phyloP scores from a whole-genome alignment of 2,113 vertebrate species.

The Sialia sialis region DNA sequence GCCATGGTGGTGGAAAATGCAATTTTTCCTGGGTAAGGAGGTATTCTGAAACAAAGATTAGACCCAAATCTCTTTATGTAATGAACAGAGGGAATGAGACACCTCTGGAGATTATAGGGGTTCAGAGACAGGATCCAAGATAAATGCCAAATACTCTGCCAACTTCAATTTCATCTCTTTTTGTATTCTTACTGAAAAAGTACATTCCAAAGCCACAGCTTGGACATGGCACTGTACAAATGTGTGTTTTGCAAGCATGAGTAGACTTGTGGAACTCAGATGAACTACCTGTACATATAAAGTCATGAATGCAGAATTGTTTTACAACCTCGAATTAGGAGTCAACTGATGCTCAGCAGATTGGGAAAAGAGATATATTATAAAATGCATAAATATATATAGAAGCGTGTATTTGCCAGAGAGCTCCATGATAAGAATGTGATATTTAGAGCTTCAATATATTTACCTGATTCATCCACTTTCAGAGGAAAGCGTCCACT shows the following conservation, averaged over 20 bases:
- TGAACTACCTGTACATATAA: neutral
- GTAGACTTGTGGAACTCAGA: neutral
- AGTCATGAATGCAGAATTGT: neutral
- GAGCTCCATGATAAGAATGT: neutral
- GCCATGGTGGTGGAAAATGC: neutral
- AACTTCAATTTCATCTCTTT: neutral
- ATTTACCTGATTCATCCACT: slow-evolving; percentile 70
- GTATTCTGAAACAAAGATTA: neutral
- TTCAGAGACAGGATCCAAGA: neutral
- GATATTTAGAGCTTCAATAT: neutral
- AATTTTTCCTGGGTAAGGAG: neutral
- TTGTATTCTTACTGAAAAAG: neutral
- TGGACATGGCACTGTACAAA: neutral
- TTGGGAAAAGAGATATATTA: neutral
- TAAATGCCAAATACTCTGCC: neutral
- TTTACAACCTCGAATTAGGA: neutral
- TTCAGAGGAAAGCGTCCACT: slow-evolving; percentile 75
- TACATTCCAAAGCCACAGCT: neutral
- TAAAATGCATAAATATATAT: neutral
- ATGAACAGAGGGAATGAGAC: neutral
- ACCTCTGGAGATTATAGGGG: neutral
- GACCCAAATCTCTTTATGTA: neutral
- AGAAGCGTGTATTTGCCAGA: neutral
- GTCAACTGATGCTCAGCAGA: neutral
- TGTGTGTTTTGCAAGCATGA: neutral